These are phyloP conservation scores for Drosophila sordidapex DNA, from an alignment of 2,888 invertebrate species.

Conservation along the genomic window DNA sequence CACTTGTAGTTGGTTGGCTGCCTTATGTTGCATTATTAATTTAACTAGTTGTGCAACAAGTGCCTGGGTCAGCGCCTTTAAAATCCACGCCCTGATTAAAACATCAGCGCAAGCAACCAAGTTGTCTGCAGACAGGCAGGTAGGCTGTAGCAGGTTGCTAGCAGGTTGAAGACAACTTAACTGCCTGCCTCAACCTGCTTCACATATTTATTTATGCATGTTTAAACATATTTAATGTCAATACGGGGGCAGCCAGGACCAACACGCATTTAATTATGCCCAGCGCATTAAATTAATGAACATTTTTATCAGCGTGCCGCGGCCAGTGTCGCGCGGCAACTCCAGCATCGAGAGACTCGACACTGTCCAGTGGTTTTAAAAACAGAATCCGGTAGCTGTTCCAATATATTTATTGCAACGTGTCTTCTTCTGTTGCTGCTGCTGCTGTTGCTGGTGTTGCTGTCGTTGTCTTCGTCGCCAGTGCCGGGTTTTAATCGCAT, in stretches of 20 bases:
- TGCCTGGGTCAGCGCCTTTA: conserved; percentile 65
- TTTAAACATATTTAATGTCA: conserved; percentile 81
- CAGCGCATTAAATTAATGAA: conserved; percentile 78
- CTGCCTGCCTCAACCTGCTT: conserved; percentile 9
- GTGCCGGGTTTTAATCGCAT: conserved; percentile 73
- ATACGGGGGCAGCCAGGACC: conserved; percentile 70
- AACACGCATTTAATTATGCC: conserved; percentile 79
- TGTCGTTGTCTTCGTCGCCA: conserved; percentile 44
- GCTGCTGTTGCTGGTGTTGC: conserved; percentile 12
- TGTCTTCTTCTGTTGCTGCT: conserved; percentile 17
- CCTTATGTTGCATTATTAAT: conserved; percentile 79
- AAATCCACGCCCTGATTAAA: conserved; percentile 72
- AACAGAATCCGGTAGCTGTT: conserved; percentile 60
- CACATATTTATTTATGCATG: conserved; percentile 76
- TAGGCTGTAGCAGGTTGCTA: background rate
- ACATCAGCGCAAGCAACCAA: conserved; percentile 60
- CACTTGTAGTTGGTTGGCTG: conserved; percentile 8
- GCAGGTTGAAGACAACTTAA: conserved; percentile 9
- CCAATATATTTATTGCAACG: conserved; percentile 75
- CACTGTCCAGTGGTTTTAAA: conserved; percentile 18
- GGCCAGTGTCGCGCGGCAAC: conserved; percentile 7
- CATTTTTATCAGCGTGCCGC: conserved; percentile 63
- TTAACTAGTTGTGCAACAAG: conserved; percentile 79
- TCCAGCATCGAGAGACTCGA: conserved; percentile 11
- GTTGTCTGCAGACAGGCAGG: conserved; percentile 23